Conservation (phyloP, 2,888 invertebrate species). For the Idaea dimidiata region DNA sequence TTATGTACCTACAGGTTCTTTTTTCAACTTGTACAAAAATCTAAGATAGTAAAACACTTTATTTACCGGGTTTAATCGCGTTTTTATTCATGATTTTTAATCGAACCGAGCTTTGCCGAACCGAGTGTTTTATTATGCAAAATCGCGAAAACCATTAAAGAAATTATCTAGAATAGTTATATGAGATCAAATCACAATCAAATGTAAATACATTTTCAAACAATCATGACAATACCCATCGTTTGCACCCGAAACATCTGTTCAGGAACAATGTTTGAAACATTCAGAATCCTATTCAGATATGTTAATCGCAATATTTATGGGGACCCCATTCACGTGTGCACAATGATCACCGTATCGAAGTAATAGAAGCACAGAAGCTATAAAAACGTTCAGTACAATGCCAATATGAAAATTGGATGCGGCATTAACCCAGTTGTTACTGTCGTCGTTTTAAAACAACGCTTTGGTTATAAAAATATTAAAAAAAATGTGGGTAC, state of each 20-base stretch:
- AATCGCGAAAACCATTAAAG: too few relatives aligned
- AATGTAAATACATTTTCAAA: background rate
- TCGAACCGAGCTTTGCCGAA: too few relatives aligned
- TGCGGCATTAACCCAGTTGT: background rate
- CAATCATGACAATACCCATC: background rate
- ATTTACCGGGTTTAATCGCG: too few relatives aligned
- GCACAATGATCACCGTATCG: constrained; percentile 1
- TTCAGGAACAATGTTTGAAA: background rate
- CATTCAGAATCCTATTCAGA: background rate
- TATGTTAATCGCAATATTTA: constrained; percentile 1
- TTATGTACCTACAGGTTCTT: too few relatives aligned
- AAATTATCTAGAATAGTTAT: background rate
- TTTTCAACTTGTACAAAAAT: too few relatives aligned
- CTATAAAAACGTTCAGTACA: constrained; percentile 19
- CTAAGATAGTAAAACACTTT: too few relatives aligned
- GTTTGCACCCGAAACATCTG: background rate
- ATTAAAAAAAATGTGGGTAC: too few relatives aligned
- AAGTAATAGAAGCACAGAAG: constrained; percentile 7
- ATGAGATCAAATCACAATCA: background rate
- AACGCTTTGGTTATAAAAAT: too few relatives aligned
- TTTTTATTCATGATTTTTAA: too few relatives aligned
- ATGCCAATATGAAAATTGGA: constrained; percentile 18
- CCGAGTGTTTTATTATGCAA: too few relatives aligned
- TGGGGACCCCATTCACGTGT: constrained; percentile 1
- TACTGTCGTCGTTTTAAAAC: too few relatives aligned